Evolutionary conservation across 2,113 vertebrate genomes (phyloP), one percentile per base, ranked within the genome.

Genomic region (Alaudala cheleensis): DNA sequence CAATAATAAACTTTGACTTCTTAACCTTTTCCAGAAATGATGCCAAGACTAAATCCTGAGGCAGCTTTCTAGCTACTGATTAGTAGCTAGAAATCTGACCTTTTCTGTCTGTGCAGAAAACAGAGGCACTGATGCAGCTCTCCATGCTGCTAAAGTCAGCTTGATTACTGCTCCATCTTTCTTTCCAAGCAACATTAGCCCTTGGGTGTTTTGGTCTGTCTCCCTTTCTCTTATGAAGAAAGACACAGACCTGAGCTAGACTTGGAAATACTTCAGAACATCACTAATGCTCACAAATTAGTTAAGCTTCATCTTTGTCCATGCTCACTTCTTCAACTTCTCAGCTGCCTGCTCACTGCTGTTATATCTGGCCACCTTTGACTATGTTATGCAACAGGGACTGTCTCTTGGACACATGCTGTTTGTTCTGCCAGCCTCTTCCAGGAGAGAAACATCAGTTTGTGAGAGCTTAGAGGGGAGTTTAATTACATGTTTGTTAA

Each of bases 41-140:
- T 96, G 92, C 93, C 94, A 94, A 91, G 92, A 87, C 88, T 54
- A 90, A 93, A 92, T 96, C 96, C 97, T 93, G 69, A 91, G 93
- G 90, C 92, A 91, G 74, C 81, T 93, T 93, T 95, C 81, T 90
- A 74, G 73, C 87, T 93, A 95, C 86, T 95, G 95, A 95, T 95
- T 95, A 94, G 90, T 89, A 92, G 90, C 92, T 91, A 78, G 72
- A 95, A 93, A 87, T 84, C 69, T 97, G 92, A 95, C 96, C 92
- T 96, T 96, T 96, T 88, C 83, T 95, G 83, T 74, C 86, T 82
- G 5, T 69, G 45, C 47, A 81, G 94, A 96, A 92, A 95, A 81
- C 60, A 73, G 79, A 86, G 57, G 54, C 34, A 5, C 39, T 23
- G 54, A 45, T 82, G 73, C 73, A 78, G 78, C 57, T 91, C 80